Evolutionary conservation across 2,113 vertebrate species (phyloP).

Genomic region (Megaceryle torquata): DNA sequence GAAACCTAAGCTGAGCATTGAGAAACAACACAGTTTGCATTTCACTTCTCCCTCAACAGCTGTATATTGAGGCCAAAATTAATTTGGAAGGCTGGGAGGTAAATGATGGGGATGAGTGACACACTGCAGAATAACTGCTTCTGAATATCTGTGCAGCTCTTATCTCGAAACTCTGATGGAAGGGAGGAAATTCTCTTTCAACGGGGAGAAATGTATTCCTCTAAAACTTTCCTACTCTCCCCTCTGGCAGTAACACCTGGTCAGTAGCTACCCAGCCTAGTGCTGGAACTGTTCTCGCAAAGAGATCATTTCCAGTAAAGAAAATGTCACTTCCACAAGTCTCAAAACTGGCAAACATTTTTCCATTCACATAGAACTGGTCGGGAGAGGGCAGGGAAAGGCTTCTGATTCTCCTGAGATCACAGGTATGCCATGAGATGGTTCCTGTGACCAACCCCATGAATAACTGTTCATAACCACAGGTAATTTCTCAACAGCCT

Average conservation of each 20-base stretch:
- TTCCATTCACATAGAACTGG: neutral
- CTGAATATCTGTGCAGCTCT: neutral
- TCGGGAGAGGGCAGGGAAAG: neutral
- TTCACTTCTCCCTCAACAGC: neutral
- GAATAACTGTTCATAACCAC: neutral
- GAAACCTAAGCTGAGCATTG: neutral
- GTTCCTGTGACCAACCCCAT: neutral
- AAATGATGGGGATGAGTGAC: neutral
- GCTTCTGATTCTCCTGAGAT: neutral
- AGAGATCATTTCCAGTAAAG: neutral
- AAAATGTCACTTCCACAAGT: neutral
- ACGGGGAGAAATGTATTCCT: neutral
- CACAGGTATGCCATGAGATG: neutral
- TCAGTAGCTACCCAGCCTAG: neutral
- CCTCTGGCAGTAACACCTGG: neutral
- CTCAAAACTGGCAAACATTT: neutral
- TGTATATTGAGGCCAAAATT: neutral
- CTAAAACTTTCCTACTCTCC: neutral
- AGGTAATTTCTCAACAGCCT: neutral
- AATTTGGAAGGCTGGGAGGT: neutral
- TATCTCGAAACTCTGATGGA: neutral
- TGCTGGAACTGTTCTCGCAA: neutral
- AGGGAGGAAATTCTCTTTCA: neutral
- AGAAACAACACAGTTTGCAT: neutral
- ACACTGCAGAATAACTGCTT: neutral